Evolutionary conservation across 2,113 vertebrate genomes (phyloP), one percentile per base, ranked within the genome.

Genomic region (Vireo altiloquus): DNA sequence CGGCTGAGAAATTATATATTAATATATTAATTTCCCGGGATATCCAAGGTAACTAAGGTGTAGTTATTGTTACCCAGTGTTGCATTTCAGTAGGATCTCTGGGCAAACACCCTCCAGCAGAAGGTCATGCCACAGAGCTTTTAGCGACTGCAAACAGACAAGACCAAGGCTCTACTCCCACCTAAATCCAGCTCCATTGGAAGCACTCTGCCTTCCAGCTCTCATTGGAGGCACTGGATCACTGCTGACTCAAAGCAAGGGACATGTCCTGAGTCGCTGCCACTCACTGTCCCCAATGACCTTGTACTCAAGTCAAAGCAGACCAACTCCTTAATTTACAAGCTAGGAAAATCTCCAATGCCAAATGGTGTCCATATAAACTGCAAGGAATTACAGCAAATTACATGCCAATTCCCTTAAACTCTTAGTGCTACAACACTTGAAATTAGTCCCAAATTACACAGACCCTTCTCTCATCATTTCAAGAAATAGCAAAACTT

Each of bases 271-370:
- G 54, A 7, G 39, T 25, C 89, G 64, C 54, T 24, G 30, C n/a
- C 65, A 39, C 33, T 47, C 22, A 0, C 3, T 13, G 15, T 42
- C 31, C 65, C 70, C 22, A 24, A 0, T 4, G 30, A 50, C 54
- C 74, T 37, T 10, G 12, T 6, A 22, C 6, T 18, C 14, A 60
- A n/a, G 18, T 33, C 47, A 68, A 47, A 40, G 27, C 64, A 54
- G 42, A 28, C 20, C 5, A 25, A 16, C 22, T 21, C 13, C 25
- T 23, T 40, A 9, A 74, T 28, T 64, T 40, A 64, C 27, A 81
- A 59, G 19, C 7, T 5, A 4, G 19, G 11, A 24, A 75, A 44
- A 49, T 22, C 33, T 64, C 15, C 56, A 47, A 3, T 4, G 3
- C 10, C 54, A 81, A 40, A 22, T 6, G 19, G 35, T 9, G 22